Base-by-base conservation (phyloP, 2,888 invertebrate genomes). In the Hartigia nigra region DNA sequence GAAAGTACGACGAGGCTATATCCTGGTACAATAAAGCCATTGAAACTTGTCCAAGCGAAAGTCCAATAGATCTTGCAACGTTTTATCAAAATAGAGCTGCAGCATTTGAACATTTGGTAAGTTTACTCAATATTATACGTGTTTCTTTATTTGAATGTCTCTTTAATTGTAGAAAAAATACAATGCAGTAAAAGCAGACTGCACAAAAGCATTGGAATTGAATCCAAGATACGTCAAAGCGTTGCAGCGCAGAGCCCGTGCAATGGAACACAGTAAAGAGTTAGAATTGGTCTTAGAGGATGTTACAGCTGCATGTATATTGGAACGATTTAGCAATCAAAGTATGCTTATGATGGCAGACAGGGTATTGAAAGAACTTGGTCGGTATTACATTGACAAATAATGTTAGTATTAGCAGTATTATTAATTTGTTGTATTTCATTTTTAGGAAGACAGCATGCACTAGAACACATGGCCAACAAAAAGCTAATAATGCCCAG, bases 31-130 rank as follows among this genome's bases (percentile, higher is more conserved):
- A 97, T 86, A 96, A 96, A 92, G 99, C 99, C 1, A 99, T 99
- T 77, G 97, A 98, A 86, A 93, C 96, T 55, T 98, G 98, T 87
- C 96, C 97, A 0, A 92, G 93, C 82, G 94, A 96, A 78, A 94
- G 95, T 85, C 93, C 93, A 36, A 93, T 94, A 1, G 97, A 97
- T 85, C 92, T 98, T 78, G 96, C 98, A 0, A 98, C 97, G 31
- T 98, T 97, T 92, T 98, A 98, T 91, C 99, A 99, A 91, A 99
- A 99, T 90, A 95, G 98, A 86, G 99, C 98, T 14, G 99, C 98
- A 31, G 97, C 98, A 74, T 97, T 97, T 91, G 98, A 98, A 91
- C 97, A 98, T 91, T 92, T 98, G 89, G 95, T 94, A 91, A 90
- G 79, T 84, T 72, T 32, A 34, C 1, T 2, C 31, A 72, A 72